These are phyloP conservation scores for Pantherophis vulpinus DNA, from an alignment of 2,797 vertebrate species.

Conservation along the genomic window DNA sequence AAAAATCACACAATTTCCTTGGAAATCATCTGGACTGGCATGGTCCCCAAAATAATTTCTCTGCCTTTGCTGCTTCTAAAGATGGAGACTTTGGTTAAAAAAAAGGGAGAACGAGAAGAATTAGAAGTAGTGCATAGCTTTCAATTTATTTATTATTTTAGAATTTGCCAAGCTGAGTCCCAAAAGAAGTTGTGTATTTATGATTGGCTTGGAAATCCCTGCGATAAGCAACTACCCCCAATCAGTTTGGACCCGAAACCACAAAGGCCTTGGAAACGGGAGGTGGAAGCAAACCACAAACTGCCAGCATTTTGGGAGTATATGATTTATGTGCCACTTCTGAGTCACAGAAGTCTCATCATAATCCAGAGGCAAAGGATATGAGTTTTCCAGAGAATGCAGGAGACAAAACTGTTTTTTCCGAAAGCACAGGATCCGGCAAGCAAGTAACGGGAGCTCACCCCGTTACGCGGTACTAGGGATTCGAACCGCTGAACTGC, in stretches of 20 bases:
- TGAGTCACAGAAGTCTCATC: constrained; percentile 38
- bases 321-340: constrained; percentile 51
- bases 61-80: background rate
- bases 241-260: constrained; percentile 55
- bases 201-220: constrained; percentile 37
- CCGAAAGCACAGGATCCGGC: background rate
- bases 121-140: constrained; percentile 5
- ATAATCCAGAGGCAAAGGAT: constrained; percentile 47
- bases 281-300: constrained; percentile 54
- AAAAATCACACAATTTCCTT: too few relatives aligned
- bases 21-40: rapidly evolving
- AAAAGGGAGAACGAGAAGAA: background rate
- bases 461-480: too few relatives aligned
- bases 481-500: too few relatives aligned
- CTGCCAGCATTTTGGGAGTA: constrained; percentile 51
- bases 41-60: background rate
- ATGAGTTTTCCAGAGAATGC: constrained; percentile 2
- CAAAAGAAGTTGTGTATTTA: constrained; percentile 20
- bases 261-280: constrained; percentile 55
- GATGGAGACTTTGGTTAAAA: background rate
- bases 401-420: constrained; percentile 1
- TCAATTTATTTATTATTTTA: background rate
- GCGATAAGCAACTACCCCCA: constrained; percentile 56
- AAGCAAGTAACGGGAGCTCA: background rate
- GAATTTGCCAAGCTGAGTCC: background rate